Percentiles rank a stretch among this genome's conserved stretches.
Conservation (phyloP, 1,140 invertebrate species). For the Anagrus nilaparvatae region DNA sequence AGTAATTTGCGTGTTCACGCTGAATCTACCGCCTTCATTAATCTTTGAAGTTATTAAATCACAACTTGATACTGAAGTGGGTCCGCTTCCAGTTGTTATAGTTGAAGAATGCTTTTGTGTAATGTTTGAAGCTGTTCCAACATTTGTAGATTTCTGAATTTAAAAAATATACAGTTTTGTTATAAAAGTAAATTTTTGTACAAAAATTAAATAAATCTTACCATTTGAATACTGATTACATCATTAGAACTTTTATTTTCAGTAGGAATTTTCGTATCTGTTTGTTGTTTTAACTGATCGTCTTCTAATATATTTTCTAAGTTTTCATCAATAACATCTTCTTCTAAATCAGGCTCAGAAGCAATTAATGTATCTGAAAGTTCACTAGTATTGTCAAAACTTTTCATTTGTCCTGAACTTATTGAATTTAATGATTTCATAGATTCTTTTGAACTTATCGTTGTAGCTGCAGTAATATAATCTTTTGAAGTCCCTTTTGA, state of each 20-base stretch:
- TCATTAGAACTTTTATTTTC: too few relatives aligned
- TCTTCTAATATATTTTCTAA: slow-evolving; percentile 30
- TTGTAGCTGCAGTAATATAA: slow-evolving; percentile 73
- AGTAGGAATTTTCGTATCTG: too few relatives aligned
- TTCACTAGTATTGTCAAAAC: slow-evolving; percentile 76
- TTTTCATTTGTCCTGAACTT: slow-evolving; percentile 76
- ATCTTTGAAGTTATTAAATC: slow-evolving; percentile 45
- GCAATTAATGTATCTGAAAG: slow-evolving; percentile 81
- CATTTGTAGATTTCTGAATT: too few relatives aligned
- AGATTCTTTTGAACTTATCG: slow-evolving; percentile 75
- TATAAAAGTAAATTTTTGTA: too few relatives aligned
- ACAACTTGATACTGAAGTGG: too few relatives aligned
- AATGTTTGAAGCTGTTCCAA: too few relatives aligned
- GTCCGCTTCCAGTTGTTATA: too few relatives aligned
- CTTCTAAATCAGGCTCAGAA: slow-evolving; percentile 48
- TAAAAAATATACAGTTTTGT: too few relatives aligned
- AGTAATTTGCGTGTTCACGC: slow-evolving; percentile 46
- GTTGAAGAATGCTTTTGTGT: too few relatives aligned
- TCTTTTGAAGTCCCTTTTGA: slow-evolving; percentile 66
- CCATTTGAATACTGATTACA: too few relatives aligned
- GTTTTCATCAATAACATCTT: slow-evolving; percentile 37
- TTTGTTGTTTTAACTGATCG: slow-evolving; percentile 14
- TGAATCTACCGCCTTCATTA: slow-evolving; percentile 39
- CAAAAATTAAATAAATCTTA: too few relatives aligned
- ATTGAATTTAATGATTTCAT: slow-evolving; percentile 83